Conservation (phyloP, 2,888 invertebrate genomes). For the Drosophila nigricruria region DNA sequence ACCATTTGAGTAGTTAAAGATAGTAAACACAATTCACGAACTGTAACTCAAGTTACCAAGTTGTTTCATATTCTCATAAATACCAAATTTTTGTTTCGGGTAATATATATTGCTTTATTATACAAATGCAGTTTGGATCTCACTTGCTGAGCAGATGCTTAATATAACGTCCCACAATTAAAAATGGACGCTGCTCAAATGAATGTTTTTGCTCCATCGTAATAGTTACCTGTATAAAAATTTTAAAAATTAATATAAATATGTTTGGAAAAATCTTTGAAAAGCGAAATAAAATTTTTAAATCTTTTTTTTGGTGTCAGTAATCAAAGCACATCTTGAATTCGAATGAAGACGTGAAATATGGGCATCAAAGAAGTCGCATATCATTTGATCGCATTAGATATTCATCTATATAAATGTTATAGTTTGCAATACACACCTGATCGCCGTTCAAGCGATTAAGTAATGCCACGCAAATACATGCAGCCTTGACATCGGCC, state of each 20-base stretch:
- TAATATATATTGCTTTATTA: too few relatives aligned
- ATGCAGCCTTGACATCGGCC: conserved; percentile 88
- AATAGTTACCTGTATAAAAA: conserved; percentile 74
- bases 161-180: conserved; percentile 88
- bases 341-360: too few relatives aligned
- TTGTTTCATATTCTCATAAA: too few relatives aligned
- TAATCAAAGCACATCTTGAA: too few relatives aligned
- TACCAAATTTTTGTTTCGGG: too few relatives aligned
- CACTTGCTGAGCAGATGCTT: conserved; percentile 80
- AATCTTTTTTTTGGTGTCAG: too few relatives aligned
- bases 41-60: too few relatives aligned
- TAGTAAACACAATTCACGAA: too few relatives aligned
- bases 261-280: neutral
- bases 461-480: conserved; percentile 90
- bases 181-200: conserved; percentile 87
- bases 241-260: neutral
- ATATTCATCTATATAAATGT: too few relatives aligned
- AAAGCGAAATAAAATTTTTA: neutral
- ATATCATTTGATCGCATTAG: neutral
- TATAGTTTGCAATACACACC: conserved; percentile 83
- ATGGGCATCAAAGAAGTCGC: too few relatives aligned
- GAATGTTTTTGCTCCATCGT: conserved; percentile 88
- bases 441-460: conserved; percentile 90
- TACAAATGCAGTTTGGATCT: too few relatives aligned
- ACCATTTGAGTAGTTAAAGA: too few relatives aligned